Evolutionary conservation across 2,888 invertebrate genomes (phyloP), one percentile per base, ranked within the genome.

Genomic region (Hipparchia semele): DNA sequence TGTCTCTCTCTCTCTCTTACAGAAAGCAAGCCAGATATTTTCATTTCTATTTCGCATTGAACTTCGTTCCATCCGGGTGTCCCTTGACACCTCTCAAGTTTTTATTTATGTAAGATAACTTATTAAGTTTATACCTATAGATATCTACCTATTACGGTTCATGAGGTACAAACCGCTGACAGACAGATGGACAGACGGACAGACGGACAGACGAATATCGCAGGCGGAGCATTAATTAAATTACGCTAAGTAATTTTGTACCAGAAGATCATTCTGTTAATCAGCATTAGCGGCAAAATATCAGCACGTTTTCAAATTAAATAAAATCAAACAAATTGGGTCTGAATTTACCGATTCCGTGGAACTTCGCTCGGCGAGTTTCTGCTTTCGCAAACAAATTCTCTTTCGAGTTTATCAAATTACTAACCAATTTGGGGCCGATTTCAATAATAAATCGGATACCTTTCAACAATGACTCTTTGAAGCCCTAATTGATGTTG

Each of bases 401-500:
- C 67, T 58, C 69, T 68, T 74, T 70, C 64, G 64, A 73, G 67
- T 73, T 75, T 73, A 75, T 76, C 68, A 72, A 73, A 70, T 72
- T 73, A 68, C 71, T 73, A 70, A 65, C 71, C 71, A 71, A 66
- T 75, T 76, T 61, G 61, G 68, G 13, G 62, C 54, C 68, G 65
- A 71, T 71, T 71, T 69, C 69, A 67, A 73, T 71, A 73, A 66
- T 71, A 68, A 70, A 72, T 72, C 74, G 70, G 74, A 72, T 72
- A 72, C 70, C 70, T 62, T 72, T 75, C 74, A 70, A 64, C 62
- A 60, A 68, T 70, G 51, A 53, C 59, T 72, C 70, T 56, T 70
- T 54, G 59, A 58, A 23, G 13, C 51, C 59, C 62, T 69, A 66
- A 75, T 62, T 70, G 68, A 72, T 58, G 70, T 70, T 70, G 67